These are phyloP conservation scores for Papilio aristodemus DNA, from an alignment of 1,140 invertebrate species.

Conservation along the genomic window DNA sequence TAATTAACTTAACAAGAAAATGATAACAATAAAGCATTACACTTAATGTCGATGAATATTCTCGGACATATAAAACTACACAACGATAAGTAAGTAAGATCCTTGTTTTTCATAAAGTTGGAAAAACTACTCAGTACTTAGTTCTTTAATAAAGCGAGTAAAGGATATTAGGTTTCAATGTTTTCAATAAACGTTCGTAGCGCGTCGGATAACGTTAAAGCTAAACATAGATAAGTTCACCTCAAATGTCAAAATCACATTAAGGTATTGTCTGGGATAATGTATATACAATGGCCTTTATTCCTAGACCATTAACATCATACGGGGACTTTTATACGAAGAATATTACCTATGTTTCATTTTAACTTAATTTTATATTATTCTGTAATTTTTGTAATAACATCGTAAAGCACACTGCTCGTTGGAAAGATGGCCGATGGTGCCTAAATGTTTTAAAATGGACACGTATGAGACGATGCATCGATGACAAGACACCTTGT, in stretches of 20 bases:
- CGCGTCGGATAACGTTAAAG: not conserved
- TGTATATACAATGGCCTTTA: not conserved
- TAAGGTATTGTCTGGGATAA: constrained; percentile 5
- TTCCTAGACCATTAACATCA: not conserved
- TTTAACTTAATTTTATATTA: too few relatives aligned
- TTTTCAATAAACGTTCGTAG: not conserved
- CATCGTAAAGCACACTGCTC: too few relatives aligned
- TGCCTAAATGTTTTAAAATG: too few relatives aligned
- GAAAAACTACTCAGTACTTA: not conserved
- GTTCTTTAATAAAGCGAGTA: not conserved
- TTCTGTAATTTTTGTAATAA: too few relatives aligned
- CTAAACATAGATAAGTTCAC: not conserved
- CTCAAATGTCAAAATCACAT: constrained; percentile 1
- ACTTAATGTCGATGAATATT: not conserved
- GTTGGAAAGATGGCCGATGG: too few relatives aligned
- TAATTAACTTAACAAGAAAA: too few relatives aligned
- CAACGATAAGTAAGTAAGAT: too few relatives aligned
- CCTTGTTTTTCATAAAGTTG: constrained; percentile 8
- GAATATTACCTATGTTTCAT: not conserved
- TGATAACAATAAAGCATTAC: too few relatives aligned
- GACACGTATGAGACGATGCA: too few relatives aligned
- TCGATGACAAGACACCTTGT: too few relatives aligned
- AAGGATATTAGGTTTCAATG: constrained; percentile 5
- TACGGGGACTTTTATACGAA: not conserved
- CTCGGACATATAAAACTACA: not conserved